These are phyloP conservation scores for Saccopteryx bilineata DNA, from an alignment of 2,113 vertebrate species.

Conservation along the genomic window DNA sequence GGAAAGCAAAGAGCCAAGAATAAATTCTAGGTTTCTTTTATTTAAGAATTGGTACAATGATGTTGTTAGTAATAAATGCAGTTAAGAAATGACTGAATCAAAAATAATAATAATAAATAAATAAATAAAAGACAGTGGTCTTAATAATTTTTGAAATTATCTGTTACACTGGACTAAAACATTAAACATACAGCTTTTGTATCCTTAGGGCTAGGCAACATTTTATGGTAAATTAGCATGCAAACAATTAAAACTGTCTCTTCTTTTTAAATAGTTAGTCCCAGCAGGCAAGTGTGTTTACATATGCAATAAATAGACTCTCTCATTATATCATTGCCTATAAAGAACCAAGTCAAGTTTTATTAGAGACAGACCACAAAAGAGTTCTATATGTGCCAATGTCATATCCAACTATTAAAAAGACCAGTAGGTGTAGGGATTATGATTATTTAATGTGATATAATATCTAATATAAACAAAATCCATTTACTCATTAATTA, in stretches of 20 bases:
- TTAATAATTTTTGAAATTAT: constrained; percentile 55
- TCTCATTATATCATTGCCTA: background rate
- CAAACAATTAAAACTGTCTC: constrained; percentile 22
- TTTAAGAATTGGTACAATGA: background rate
- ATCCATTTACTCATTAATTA: background rate
- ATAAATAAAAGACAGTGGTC: background rate
- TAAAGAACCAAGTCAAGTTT: background rate
- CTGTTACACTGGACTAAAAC: constrained; percentile 45
- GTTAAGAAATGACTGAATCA: background rate
- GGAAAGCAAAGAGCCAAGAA: background rate
- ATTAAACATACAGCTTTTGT: constrained; percentile 32
- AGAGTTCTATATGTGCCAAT: background rate
- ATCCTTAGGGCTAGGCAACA: background rate
- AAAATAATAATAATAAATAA: background rate
- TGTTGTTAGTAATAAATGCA: background rate
- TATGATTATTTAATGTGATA: background rate
- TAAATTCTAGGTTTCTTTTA: background rate
- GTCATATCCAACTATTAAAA: background rate
- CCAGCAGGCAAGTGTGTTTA: background rate
- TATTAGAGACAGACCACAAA: background rate
- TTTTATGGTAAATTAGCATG: constrained; percentile 63
- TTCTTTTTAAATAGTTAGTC: constrained; percentile 51
- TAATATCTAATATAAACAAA: background rate
- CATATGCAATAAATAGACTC: background rate
- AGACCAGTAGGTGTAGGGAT: background rate